Evolutionary conservation across 2,113 vertebrate genomes (phyloP).

Genomic region (Ahaetulla prasina): DNA sequence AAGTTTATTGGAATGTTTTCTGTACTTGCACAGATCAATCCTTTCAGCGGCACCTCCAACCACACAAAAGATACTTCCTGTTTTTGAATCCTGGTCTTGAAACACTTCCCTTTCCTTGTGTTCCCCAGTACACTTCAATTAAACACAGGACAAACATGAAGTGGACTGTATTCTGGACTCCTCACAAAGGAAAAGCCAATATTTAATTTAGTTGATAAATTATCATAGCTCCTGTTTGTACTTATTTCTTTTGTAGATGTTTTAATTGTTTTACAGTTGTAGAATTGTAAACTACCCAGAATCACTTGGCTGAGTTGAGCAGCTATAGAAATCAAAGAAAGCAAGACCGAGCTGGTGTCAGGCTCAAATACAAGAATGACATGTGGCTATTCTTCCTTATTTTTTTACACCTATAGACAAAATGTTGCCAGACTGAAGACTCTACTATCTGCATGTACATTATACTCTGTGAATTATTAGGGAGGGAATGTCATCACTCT

Average conservation of each 20-base stretch:
- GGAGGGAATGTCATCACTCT: background rate
- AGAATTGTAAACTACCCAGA: background rate
- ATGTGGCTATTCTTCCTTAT: background rate
- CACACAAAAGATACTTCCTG: background rate
- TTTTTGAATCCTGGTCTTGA: background rate
- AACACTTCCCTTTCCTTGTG: background rate
- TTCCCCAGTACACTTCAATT: background rate
- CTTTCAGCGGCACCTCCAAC: background rate
- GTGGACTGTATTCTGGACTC: background rate
- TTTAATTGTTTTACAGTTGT: background rate
- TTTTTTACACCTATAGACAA: too few relatives aligned
- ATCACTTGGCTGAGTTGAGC: background rate
- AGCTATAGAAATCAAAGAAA: background rate
- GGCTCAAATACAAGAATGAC: background rate
- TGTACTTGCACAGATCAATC: background rate
- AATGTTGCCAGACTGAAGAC: background rate
- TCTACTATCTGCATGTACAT: background rate
- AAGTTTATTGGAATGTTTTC: background rate
- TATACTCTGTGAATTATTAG: background rate
- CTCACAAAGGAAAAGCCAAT: background rate
- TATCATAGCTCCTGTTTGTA: background rate
- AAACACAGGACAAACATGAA: background rate
- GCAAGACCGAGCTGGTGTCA: background rate
- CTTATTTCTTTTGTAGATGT: background rate
- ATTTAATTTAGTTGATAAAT: background rate